Percentiles rank a stretch among this genome's conserved stretches.
These are phyloP conservation scores for Metallyticus violacea DNA, from an alignment of 2,888 invertebrate genomes.

Conservation along the genomic window DNA sequence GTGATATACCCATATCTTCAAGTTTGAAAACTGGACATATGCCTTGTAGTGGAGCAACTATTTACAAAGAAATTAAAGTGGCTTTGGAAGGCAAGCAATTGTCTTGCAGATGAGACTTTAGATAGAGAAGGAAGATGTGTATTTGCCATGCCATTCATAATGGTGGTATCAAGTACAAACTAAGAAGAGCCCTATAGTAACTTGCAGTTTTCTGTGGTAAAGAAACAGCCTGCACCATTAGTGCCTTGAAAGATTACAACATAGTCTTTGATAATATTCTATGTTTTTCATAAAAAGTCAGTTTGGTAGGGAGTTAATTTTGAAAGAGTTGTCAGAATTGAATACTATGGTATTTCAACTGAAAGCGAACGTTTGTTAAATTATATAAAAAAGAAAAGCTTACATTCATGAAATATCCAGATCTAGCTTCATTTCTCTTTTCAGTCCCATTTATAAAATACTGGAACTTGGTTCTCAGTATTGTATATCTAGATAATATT, in stretches of 20 bases:
- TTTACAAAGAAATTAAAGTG: not conserved
- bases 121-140: too few relatives aligned
- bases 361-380: not conserved
- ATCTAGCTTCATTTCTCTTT: too few relatives aligned
- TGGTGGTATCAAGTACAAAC: not conserved
- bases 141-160: constrained; percentile 3
- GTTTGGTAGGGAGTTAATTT: not conserved
- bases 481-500: not conserved
- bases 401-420: too few relatives aligned
- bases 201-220: not conserved
- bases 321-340: not conserved
- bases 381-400: not conserved
- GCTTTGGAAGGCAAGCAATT: not conserved
- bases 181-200: not conserved
- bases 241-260: not conserved
- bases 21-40: not conserved
- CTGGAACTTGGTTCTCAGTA: constrained; percentile 5
- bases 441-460: too few relatives aligned
- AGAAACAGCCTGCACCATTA: not conserved
- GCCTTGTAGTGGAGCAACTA: not conserved
- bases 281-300: not conserved
- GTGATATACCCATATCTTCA: not conserved
- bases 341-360: not conserved
- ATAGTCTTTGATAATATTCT: not conserved
- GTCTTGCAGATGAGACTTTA: constrained; percentile 3